These are phyloP conservation scores for Pterocles gutturalis DNA, from an alignment of 2,113 vertebrate species.

Conservation along the genomic window DNA sequence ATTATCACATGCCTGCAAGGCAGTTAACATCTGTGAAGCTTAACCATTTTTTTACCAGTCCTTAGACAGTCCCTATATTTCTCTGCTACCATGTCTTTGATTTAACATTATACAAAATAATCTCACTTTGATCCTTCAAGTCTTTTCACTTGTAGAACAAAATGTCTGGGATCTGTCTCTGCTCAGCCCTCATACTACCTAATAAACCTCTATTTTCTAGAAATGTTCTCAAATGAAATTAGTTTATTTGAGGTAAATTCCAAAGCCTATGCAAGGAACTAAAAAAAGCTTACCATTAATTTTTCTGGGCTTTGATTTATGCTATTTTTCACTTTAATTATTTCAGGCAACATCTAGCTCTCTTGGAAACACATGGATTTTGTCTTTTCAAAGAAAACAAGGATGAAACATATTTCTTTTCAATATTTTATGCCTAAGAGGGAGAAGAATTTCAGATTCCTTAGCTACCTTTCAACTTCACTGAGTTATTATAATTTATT, in stretches of 20 bases:
- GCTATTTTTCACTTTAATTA: background rate
- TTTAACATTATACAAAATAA: background rate
- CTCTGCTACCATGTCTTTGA: background rate
- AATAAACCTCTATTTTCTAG: background rate
- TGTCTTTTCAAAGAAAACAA: background rate
- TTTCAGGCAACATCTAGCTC: background rate
- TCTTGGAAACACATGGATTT: background rate
- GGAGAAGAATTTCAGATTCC: background rate
- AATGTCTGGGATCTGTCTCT: background rate
- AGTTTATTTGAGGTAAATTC: background rate
- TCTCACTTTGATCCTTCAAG: background rate
- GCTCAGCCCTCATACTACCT: background rate
- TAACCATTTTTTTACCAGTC: background rate
- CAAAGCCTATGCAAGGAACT: background rate
- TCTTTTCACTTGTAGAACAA: background rate
- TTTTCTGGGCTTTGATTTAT: background rate
- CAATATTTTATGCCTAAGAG: background rate
- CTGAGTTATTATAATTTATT: background rate
- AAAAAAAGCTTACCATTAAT: background rate
- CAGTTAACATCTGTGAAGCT: background rate
- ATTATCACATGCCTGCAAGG: background rate
- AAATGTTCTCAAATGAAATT: background rate
- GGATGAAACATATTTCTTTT: background rate
- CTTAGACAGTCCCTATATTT: background rate
- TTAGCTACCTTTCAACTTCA: background rate